Conservation (phyloP, 2,797 vertebrate species). For the Myotis findleyi region DNA sequence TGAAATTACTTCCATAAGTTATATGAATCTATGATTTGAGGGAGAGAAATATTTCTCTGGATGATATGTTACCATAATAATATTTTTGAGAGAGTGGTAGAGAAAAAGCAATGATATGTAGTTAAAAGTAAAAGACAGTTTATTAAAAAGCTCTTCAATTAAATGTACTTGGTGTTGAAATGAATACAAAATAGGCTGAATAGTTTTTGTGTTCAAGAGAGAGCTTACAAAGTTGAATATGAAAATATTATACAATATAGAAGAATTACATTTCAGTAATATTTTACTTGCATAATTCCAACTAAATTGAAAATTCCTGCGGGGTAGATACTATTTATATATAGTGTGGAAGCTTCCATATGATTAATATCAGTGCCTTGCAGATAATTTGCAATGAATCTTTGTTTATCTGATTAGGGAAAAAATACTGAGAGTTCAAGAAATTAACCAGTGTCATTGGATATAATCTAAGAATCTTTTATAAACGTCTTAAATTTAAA, state of each 20-base stretch:
- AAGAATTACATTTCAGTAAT: neutral
- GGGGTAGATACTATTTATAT: neutral
- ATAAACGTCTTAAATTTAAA: neutral
- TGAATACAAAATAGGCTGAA: neutral
- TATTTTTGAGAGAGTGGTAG: neutral
- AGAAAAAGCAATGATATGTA: neutral
- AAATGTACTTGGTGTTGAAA: constrained; percentile 12
- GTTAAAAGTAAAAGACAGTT: constrained; percentile 19
- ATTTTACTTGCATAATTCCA: neutral
- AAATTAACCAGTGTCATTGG: neutral
- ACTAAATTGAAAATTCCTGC: neutral
- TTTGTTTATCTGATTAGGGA: neutral
- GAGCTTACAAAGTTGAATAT: neutral
- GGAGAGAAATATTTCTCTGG: neutral
- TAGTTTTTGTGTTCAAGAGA: neutral
- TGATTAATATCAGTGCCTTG: neutral
- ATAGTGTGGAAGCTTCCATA: neutral
- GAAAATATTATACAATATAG: neutral
- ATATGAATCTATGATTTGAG: neutral
- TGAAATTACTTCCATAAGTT: neutral
- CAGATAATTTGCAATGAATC: neutral
- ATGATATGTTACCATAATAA: neutral
- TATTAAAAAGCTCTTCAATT: neutral
- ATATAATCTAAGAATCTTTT: neutral
- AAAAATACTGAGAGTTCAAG: neutral